A percentile compares a stretch with the other conserved stretches of the same genome.
Conservation (phyloP, 1,140 invertebrate genomes). For the Pemphigus obesinymphae region DNA sequence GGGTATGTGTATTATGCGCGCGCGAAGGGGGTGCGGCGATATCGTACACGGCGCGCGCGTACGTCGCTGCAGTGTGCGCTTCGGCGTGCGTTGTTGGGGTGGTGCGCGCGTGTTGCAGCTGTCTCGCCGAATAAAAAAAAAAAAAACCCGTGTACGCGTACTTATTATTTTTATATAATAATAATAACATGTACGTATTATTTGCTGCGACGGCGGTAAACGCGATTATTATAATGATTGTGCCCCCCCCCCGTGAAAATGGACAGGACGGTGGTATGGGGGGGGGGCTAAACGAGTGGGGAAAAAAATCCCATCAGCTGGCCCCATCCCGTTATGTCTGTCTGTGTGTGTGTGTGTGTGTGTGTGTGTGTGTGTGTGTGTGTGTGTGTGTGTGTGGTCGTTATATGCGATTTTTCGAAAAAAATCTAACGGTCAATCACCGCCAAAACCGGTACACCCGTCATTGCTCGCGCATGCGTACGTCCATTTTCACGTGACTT, state of each 20-base stretch:
- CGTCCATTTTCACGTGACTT: no score
- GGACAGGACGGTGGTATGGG: background rate
- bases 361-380: no score
- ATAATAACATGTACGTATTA: no score
- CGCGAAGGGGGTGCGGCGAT: no score
- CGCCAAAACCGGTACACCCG: background rate
- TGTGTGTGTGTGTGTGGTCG: no score
- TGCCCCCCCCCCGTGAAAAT: no score
- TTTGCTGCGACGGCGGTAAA: background rate
- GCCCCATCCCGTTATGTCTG: background rate
- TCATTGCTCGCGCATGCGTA: background rate
- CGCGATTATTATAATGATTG: slow-evolving; percentile 2
- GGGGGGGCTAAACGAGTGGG: background rate
- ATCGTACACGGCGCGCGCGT: background rate
- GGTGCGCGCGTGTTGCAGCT: background rate
- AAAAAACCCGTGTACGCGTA: background rate
- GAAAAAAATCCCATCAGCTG: slow-evolving; percentile 21
- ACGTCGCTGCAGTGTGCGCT: background rate
- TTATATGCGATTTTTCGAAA: no score
- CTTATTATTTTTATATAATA: background rate
- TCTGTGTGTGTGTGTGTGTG: background rate
- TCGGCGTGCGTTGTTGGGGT: no score
- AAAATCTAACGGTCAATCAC: no score
- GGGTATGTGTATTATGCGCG: no score
- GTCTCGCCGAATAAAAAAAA: background rate